Evolutionary conservation across 2,888 invertebrate species (phyloP).

Genomic region (Sphaerophoria rueppellii): DNA sequence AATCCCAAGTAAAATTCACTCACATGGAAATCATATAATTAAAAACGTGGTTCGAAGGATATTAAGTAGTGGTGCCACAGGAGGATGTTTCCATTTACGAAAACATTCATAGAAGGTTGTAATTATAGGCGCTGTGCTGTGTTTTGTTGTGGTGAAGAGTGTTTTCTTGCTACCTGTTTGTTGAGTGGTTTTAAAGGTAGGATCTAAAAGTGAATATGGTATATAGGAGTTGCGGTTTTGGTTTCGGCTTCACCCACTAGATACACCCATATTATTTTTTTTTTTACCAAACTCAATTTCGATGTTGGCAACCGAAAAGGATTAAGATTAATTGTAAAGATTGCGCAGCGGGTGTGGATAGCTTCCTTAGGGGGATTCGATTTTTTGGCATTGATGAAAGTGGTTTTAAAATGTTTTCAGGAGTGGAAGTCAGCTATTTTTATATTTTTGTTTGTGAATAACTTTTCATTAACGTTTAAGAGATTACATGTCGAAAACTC

Average conservation of each 20-base stretch:
- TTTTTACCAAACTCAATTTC: background rate
- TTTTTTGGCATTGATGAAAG: slow-evolving; percentile 2
- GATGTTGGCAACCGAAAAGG: background rate
- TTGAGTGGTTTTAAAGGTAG: background rate
- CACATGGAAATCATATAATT: slow-evolving; percentile 48
- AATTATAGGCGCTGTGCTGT: slow-evolving; percentile 62
- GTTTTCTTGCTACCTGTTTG: slow-evolving; percentile 49
- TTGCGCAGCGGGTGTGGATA: slow-evolving; percentile 18
- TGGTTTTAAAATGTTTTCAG: too few relatives aligned
- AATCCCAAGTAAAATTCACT: slow-evolving; percentile 1
- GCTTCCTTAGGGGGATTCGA: slow-evolving; percentile 11
- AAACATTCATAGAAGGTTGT: slow-evolving; percentile 3
- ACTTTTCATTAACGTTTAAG: too few relatives aligned
- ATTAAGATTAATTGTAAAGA: slow-evolving; percentile 55
- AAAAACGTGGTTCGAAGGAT: slow-evolving; percentile 40
- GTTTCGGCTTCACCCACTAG: slow-evolving; percentile 56
- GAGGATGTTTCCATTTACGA: slow-evolving; percentile 44
- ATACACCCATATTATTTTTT: slow-evolving; percentile 52
- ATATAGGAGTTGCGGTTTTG: slow-evolving; percentile 37
- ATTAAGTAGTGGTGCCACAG: slow-evolving; percentile 31
- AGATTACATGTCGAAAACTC: too few relatives aligned
- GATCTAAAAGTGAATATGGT: background rate
- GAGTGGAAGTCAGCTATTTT: too few relatives aligned
- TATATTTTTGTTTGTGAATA: too few relatives aligned
- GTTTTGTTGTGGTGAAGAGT: background rate